phyloP scores from a whole-genome alignment of 2,888 invertebrate genomes.

The Fabriciana adippe region DNA sequence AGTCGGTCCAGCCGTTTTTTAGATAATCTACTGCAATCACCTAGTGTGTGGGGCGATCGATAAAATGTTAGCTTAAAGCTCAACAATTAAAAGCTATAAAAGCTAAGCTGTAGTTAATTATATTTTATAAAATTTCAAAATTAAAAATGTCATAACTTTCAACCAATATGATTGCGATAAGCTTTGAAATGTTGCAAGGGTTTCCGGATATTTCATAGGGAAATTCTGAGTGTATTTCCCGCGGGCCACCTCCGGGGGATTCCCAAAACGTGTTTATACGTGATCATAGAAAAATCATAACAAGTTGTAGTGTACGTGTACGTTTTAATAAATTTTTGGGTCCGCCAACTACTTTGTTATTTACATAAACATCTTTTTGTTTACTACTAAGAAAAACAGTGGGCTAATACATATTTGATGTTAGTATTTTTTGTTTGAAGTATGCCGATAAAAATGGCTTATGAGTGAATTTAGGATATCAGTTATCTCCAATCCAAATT shows the following conservation, averaged over 20 bases:
- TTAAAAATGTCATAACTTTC: not conserved
- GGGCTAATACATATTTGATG: not conserved
- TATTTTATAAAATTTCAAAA: no score
- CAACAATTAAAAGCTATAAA: no score
- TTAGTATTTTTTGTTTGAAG: no score
- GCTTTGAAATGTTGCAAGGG: not conserved
- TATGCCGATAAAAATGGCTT: no score
- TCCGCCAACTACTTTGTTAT: slow-evolving; percentile 19
- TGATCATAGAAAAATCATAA: slow-evolving; percentile 46
- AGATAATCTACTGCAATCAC: no score
- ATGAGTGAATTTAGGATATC: no score
- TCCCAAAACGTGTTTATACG: slow-evolving; percentile 52
- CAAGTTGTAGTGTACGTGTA: slow-evolving; percentile 32
- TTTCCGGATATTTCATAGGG: slow-evolving; percentile 52
- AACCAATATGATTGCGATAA: not conserved
- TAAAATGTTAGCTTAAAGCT: no score
- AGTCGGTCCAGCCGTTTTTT: no score
- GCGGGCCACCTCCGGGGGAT: slow-evolving; percentile 57
- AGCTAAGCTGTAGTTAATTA: no score
- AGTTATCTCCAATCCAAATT: no score
- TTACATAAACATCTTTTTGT: not conserved
- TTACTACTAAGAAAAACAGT: slow-evolving; percentile 4
- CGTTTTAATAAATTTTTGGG: slow-evolving; percentile 31
- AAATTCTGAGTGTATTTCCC: slow-evolving; percentile 54
- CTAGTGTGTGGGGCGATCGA: no score